Evolutionary conservation across 2,888 invertebrate genomes (phyloP).

Genomic region (Cerastis rubricosa): DNA sequence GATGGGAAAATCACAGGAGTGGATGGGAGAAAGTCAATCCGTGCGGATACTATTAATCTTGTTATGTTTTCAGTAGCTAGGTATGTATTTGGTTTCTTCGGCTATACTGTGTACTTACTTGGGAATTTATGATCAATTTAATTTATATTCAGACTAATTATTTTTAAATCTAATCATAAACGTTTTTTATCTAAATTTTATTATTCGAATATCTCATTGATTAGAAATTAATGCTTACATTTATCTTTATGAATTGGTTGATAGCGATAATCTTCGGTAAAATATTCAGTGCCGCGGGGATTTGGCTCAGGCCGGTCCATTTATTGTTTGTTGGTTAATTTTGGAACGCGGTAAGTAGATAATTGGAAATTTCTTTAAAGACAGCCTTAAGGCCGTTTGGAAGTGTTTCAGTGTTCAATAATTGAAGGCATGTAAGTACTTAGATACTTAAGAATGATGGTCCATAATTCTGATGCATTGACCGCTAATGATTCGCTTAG

Average conservation of each 20-base stretch:
- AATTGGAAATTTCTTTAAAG: slow-evolving; percentile 12
- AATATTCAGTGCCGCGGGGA: slow-evolving; percentile 78
- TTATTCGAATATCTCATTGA: slow-evolving; percentile 43
- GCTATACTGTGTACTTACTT: background rate
- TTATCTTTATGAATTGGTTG: slow-evolving; percentile 70
- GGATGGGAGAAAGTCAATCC: background rate
- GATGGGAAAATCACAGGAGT: background rate
- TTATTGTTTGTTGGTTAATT: slow-evolving; percentile 53
- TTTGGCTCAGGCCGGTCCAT: slow-evolving; percentile 77
- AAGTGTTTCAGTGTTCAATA: no score
- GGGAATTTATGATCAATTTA: background rate
- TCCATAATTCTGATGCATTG: background rate
- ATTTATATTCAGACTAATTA: slow-evolving; percentile 11
- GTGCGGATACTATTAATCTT: background rate
- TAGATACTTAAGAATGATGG: background rate
- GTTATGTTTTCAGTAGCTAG: background rate
- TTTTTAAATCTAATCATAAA: slow-evolving; percentile 21
- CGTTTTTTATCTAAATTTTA: slow-evolving; percentile 38
- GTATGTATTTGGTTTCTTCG: background rate
- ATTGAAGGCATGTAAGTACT: background rate
- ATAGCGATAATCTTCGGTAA: slow-evolving; percentile 75
- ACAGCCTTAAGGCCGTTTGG: no score
- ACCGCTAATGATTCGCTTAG: background rate
- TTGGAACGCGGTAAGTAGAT: slow-evolving; percentile 73
- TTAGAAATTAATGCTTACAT: slow-evolving; percentile 53